phyloP scores from a whole-genome alignment of 2,888 invertebrate genomes.

The Aporophyla nigra region DNA sequence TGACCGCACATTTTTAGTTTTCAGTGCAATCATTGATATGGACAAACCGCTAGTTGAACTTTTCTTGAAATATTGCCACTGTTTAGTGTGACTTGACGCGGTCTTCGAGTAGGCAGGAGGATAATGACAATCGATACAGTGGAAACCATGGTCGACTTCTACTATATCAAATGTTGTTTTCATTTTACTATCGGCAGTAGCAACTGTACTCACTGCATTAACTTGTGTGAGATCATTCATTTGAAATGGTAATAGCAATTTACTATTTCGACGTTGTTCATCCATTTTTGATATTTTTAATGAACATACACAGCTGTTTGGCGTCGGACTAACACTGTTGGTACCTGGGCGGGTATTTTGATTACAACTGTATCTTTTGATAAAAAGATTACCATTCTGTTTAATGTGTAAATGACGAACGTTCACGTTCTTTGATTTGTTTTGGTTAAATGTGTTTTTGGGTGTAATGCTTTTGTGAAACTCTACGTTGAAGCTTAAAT shows the following conservation, averaged over 20 bases:
- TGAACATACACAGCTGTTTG: constrained; percentile 25
- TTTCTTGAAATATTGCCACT: constrained; percentile 31
- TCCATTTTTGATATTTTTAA: constrained; percentile 34
- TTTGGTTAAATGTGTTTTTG: constrained; percentile 2
- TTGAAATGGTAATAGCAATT: constrained; percentile 17
- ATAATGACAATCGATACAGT: constrained; percentile 7
- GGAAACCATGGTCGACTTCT: constrained; percentile 4
- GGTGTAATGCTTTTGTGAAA: constrained; percentile 26
- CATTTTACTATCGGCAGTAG: constrained; percentile 13
- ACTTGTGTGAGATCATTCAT: constrained; percentile 27
- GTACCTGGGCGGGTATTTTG: background rate
- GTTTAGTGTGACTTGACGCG: constrained; percentile 17
- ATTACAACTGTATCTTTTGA: background rate
- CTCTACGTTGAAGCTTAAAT: constrained; percentile 47
- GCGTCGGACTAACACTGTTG: background rate
- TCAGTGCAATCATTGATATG: constrained; percentile 39
- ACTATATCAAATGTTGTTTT: constrained; percentile 27
- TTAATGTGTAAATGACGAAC: constrained; percentile 14
- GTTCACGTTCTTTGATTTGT: constrained; percentile 16
- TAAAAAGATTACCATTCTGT: background rate
- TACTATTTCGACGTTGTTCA: constrained; percentile 7
- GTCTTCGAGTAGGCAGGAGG: constrained; percentile 12
- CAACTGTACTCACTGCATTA: constrained; percentile 36
- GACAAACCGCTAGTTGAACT: constrained; percentile 32
- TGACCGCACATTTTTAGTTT: constrained; percentile 29